phyloP scores from a whole-genome alignment of 1,140 invertebrate genomes.

The Drosophila kikkawai region DNA sequence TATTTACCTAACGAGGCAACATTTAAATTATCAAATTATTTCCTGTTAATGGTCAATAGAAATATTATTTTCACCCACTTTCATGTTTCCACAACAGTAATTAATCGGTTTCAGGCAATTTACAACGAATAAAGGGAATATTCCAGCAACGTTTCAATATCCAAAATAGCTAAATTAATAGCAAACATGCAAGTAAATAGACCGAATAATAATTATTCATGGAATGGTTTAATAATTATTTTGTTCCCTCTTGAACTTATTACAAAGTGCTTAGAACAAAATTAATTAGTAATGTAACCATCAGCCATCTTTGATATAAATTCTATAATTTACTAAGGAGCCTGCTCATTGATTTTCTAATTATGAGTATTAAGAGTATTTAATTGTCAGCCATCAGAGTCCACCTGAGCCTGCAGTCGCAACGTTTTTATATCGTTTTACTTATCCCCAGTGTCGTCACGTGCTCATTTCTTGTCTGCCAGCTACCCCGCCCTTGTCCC shows the following conservation, averaged over 20 bases:
- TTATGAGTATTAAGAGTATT: constrained; percentile 26
- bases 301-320: neutral
- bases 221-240: neutral
- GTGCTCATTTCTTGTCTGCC: constrained; percentile 45
- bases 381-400: constrained; percentile 29
- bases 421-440: constrained; percentile 53
- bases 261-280: neutral
- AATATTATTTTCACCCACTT: neutral
- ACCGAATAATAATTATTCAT: neutral
- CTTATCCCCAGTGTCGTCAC: constrained; percentile 68
- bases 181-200: neutral
- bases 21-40: neutral
- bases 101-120: neutral
- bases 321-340: no score
- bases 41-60: neutral
- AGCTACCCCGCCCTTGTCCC: neutral
- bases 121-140: neutral
- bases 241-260: neutral
- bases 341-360: neutral
- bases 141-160: neutral
- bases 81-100: neutral
- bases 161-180: constrained; percentile 6
- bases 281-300: neutral
- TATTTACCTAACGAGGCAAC: no score
- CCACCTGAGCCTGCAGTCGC: constrained; percentile 9